Base-by-base conservation (phyloP, 30 jellyfish, hydroid and myxozoan genomes). In the Rhopilema esculentum region DNA sequence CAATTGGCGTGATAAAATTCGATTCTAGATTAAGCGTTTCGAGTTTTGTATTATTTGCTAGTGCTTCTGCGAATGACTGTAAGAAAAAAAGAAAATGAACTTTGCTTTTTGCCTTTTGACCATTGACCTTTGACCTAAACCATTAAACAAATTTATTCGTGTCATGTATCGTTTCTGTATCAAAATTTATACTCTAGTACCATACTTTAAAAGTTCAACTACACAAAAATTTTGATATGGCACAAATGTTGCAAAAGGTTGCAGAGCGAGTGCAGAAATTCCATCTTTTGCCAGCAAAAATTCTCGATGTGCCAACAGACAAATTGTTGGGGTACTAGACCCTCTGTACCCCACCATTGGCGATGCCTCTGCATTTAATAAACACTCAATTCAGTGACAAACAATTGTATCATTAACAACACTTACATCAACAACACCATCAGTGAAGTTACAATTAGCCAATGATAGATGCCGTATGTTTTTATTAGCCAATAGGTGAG, bases 381-480 rank as follows among this genome's bases (percentile, higher is more conserved):
- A n/a, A n/a, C n/a, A n/a, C n/a, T n/a, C n/a, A n/a, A 40, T 40
- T 40, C 57, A 40, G 9, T 6, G 12, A 40, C 57, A 40, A 40
- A 40, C 6, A 40, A 40, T 2, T 40, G 57, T 71, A n/a, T 52
- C 67, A 18, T 23, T 74, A 49, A 75, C 21, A 1, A 17, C 9
- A 62, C 93, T 29, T 40, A 84, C 93, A 16, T 84, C 93, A 22
- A 84, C 68, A 16, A 61, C 75, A 63, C 87, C 31, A 40, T 84
- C 93, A 27, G 93, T 71, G 82, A 84, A 77, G 65, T 84, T 84
- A 87, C 93, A 84, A 72, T 84, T 84, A 32, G 93, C 93, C 93
- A 84, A 84, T 72, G 93, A 84, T 49, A 84, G 93, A 61, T 84
- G 93, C 1, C 93, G 93, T 22, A 84, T 84, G 66, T 84, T 72